phyloP scores from a whole-genome alignment of 2,113 vertebrate genomes.

The Clarias gariepinus region DNA sequence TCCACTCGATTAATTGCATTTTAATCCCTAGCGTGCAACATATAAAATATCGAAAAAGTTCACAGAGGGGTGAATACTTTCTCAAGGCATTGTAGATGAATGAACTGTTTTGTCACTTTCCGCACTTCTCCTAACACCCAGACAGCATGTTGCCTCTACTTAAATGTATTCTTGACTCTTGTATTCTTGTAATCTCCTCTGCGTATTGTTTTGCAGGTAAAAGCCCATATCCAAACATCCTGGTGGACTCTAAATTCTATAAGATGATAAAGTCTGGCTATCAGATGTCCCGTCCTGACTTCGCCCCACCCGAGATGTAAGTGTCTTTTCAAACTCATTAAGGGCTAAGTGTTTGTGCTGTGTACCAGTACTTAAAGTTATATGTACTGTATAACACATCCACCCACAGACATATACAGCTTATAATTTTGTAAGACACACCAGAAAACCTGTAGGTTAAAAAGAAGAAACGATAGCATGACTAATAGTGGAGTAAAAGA shows the following conservation, averaged over 20 bases:
- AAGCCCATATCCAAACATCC: constrained; percentile 90
- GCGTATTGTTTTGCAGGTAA: constrained; percentile 73
- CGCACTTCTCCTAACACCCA: background rate
- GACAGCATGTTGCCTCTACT: background rate
- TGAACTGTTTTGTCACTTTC: background rate
- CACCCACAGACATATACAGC: background rate
- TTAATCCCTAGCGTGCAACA: background rate
- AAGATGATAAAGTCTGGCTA: constrained; percentile 93
- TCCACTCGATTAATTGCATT: background rate
- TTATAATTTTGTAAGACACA: background rate
- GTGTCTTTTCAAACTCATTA: constrained; percentile 49
- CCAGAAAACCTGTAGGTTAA: background rate
- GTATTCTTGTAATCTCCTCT: too few species aligned
- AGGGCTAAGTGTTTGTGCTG: background rate
- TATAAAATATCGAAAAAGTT: background rate
- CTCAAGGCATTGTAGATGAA: background rate
- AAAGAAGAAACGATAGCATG: background rate
- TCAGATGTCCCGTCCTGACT: constrained; percentile 91
- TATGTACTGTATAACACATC: background rate
- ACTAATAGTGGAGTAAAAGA: background rate
- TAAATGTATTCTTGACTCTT: background rate
- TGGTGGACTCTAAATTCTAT: constrained; percentile 94
- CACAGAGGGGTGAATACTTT: background rate
- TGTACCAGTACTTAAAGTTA: background rate
- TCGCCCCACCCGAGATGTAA: constrained; percentile 87